Conservation (phyloP, 1,140 invertebrate genomes). For the Drosophila kurseongensis region DNA sequence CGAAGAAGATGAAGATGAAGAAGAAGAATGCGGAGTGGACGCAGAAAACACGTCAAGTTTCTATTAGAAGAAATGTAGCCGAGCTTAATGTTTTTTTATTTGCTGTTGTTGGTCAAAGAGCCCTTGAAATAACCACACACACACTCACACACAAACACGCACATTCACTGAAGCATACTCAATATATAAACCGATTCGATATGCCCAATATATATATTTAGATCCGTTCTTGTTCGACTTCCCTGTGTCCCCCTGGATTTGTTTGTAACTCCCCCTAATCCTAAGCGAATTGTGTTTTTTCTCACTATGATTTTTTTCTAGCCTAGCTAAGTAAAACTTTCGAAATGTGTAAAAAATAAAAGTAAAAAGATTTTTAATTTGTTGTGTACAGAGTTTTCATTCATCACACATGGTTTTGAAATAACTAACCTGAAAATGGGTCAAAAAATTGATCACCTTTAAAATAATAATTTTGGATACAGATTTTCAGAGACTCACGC, state of each 20-base stretch:
- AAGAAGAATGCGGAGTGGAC: constrained; percentile 12
- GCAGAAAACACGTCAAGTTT: constrained; percentile 42
- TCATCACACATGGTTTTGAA: too few relatives aligned
- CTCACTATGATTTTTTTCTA: constrained; percentile 61
- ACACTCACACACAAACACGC: constrained; percentile 12
- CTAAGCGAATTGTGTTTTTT: constrained; percentile 72
- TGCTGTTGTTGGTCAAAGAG: constrained; percentile 32
- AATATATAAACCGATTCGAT: constrained; percentile 14
- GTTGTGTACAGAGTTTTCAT: neutral
- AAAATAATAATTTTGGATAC: too few relatives aligned
- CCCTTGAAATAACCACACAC: constrained; percentile 1
- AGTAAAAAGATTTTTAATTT: constrained; percentile 40
- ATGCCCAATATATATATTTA: constrained; percentile 7
- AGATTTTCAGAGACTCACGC: too few relatives aligned
- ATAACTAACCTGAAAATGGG: too few relatives aligned
- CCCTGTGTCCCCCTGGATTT: constrained; percentile 24
- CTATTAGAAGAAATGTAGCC: constrained; percentile 25
- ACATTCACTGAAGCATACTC: constrained; percentile 22
- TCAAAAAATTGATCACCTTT: too few relatives aligned
- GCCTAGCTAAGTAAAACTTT: constrained; percentile 61
- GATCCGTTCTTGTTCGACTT: constrained; percentile 25
- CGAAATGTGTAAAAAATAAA: constrained; percentile 70
- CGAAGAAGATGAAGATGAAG: constrained; percentile 20
- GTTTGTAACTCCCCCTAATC: constrained; percentile 25
- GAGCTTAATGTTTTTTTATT: constrained; percentile 31